Conservation (phyloP, 2,888 invertebrate species). For the Orthosia cruda region DNA sequence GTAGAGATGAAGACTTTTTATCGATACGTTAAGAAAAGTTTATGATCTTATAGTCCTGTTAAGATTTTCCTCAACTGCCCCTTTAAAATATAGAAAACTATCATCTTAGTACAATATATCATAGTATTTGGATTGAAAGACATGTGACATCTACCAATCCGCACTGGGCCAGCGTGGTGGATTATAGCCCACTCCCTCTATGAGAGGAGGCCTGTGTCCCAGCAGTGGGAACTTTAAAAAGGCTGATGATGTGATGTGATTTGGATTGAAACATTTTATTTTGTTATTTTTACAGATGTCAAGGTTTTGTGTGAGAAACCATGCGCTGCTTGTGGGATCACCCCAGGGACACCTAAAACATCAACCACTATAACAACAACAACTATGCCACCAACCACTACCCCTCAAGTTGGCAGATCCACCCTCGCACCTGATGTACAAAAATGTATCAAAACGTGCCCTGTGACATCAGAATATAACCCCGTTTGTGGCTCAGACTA, state of each 20-base stretch:
- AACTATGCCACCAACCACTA: conserved; percentile 10
- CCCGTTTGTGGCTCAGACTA: conserved; percentile 87
- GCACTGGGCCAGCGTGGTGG: too few relatives aligned
- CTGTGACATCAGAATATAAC: conserved; percentile 81
- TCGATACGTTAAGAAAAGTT: neutral
- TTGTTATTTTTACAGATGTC: conserved; percentile 46
- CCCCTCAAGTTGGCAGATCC: neutral
- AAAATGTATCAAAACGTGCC: conserved; percentile 67
- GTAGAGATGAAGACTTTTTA: neutral
- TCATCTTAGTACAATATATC: too few relatives aligned
- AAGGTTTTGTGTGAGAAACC: conserved; percentile 55
- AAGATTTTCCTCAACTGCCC: neutral
- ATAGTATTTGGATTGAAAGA: too few relatives aligned
- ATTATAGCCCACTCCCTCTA: too few relatives aligned
- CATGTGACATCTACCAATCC: too few relatives aligned
- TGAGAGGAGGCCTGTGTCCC: too few relatives aligned
- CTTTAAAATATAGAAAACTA: neutral
- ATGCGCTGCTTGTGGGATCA: conserved; percentile 46
- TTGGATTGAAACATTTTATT: neutral
- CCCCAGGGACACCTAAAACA: neutral
- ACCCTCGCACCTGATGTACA: conserved; percentile 19
- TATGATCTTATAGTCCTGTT: neutral
- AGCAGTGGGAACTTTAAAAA: too few relatives aligned
- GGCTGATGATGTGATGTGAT: too few relatives aligned
- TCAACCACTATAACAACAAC: conserved; percentile 26